Evolutionary conservation across 2,797 vertebrate species (phyloP), one percentile per base, ranked within the genome.

Genomic region (Scyliorhinus canicula): DNA sequence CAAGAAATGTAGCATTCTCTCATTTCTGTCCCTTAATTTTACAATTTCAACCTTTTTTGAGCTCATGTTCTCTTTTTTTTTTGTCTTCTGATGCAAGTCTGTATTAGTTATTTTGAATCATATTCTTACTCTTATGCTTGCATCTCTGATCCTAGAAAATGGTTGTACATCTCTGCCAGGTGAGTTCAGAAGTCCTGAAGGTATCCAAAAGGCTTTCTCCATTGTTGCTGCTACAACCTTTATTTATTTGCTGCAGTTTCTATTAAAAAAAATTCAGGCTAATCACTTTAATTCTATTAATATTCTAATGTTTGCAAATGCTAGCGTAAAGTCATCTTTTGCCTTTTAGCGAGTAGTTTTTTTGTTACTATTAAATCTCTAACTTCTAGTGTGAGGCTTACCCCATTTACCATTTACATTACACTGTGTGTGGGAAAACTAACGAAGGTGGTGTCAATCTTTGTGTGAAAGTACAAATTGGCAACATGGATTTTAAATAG

Each of bases 81-180:
- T 97, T 96, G 96, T 96, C 95, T 95, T 96, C 97, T 97, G 96
- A 93, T 97, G 95, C n/a, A 97, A 97, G 90, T 96, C 95, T 97
- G 57, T 52, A 21, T 94, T 74, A 50, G 90, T 97, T 97, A 96
- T 97, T 97, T 98, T 97, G 97, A 98, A 98, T 98, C 97, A 98
- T 98, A 97, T 98, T 98, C 98, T 98, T 98, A 98, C 98, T 98
- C 98, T 98, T 98, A 97, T 98, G 98, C 98, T 98, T 99, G 98
- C 98, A 96, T 98, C 98, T 98, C 98, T 98, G 96, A 97, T 98
- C 97, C 98, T 98, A 99, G 99, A 99, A 97, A 99, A 98, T 99
- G 99, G 98, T 99, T 98, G 98, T 98, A 96, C 98, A 99, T 97
- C 99, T 99, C 96, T 99, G 98, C 96, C 98, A 99, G 99, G 99